A percentile compares a stretch with the other conserved stretches of the same genome.
These are phyloP conservation scores for Dioctria rufipes DNA, from an alignment of 2,888 invertebrate species.

Conservation along the genomic window DNA sequence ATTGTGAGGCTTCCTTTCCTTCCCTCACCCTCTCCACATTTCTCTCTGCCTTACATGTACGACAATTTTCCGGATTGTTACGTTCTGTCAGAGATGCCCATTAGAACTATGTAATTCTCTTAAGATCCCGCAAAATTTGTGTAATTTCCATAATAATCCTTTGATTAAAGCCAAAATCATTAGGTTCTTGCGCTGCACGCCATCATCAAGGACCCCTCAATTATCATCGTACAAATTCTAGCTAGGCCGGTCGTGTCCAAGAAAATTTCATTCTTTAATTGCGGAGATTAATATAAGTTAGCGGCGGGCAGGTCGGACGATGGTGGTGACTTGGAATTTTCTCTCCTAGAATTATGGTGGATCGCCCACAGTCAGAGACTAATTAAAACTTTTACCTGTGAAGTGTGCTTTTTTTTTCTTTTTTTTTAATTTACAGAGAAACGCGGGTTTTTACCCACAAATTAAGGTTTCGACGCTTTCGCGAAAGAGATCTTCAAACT, in stretches of 20 bases:
- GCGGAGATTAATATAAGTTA: not conserved
- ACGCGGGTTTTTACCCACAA: not conserved
- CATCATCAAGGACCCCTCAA: not conserved
- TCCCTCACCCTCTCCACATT: too few species aligned
- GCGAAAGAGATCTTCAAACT: not conserved
- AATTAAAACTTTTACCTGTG: slow-evolving; percentile 3
- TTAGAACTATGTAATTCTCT: too few species aligned
- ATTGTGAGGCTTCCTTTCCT: too few species aligned
- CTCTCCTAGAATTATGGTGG: not conserved
- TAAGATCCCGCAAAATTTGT: not conserved
- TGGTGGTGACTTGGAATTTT: not conserved
- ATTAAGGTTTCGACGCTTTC: not conserved
- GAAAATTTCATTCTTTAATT: not conserved
- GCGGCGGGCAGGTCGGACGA: not conserved
- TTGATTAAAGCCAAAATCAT: not conserved
- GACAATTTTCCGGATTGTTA: not conserved
- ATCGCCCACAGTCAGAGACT: not conserved
- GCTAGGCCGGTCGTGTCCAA: not conserved
- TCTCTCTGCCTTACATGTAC: too few species aligned
- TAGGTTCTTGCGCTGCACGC: not conserved
- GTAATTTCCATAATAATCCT: slow-evolving; percentile 1
- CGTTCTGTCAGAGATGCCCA: not conserved
- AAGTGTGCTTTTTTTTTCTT: too few species aligned
- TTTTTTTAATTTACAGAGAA: not conserved
- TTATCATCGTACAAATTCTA: not conserved